Conservation (phyloP, 2,113 vertebrate genomes). For the Gymnarchus niloticus region DNA sequence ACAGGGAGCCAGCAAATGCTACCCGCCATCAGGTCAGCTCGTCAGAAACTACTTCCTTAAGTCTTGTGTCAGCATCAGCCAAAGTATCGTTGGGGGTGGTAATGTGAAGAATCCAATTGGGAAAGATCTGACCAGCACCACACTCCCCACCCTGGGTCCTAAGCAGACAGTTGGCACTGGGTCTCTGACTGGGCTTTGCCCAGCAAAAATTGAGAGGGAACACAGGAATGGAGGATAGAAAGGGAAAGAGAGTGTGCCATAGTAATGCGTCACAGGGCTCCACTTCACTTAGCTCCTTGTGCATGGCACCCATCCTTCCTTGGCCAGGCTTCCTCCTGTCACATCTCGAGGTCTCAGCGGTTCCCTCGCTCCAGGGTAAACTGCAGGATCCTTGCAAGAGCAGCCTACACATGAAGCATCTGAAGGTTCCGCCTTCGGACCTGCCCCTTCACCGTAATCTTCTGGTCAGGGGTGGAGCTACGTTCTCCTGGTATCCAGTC, state of each 20-base stretch:
- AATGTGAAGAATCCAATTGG: background rate
- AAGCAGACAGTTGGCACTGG: background rate
- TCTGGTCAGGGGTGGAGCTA: too few species aligned
- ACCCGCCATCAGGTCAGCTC: background rate
- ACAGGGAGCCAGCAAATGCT: background rate
- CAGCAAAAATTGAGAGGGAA: background rate
- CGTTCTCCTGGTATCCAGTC: too few species aligned
- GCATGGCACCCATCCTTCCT: background rate
- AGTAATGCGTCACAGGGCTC: slow-evolving; percentile 26
- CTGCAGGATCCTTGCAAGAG: background rate
- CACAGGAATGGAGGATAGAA: background rate
- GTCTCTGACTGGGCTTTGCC: background rate
- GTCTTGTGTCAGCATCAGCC: background rate
- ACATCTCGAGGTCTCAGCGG: background rate
- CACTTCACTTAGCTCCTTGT: background rate
- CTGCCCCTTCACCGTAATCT: too few species aligned
- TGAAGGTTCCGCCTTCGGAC: too few species aligned
- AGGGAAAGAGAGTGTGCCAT: slow-evolving; percentile 1
- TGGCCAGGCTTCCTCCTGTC: background rate
- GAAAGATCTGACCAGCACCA: background rate
- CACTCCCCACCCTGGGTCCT: background rate
- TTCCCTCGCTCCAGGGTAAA: background rate
- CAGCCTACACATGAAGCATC: too few species aligned
- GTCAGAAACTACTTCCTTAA: background rate
- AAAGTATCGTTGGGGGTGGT: background rate